Evolutionary conservation across 2,888 invertebrate species (phyloP).

Genomic region (Lottia scabra): DNA sequence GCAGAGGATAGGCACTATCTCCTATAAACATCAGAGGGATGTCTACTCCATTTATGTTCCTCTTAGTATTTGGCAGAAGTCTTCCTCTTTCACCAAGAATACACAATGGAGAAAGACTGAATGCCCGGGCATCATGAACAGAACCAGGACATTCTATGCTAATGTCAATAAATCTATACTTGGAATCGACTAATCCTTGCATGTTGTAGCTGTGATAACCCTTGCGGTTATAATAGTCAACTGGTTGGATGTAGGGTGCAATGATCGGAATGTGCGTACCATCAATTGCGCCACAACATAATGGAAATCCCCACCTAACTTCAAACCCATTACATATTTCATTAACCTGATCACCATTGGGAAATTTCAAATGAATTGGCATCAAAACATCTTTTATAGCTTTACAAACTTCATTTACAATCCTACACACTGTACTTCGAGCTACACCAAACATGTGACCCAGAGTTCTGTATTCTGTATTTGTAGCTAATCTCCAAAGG

Average conservation of each 20-base stretch:
- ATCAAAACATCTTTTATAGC: constrained; percentile 10
- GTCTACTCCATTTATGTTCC: not conserved
- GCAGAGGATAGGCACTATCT: constrained; percentile 23
- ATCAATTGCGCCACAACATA: constrained; percentile 27
- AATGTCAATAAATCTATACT: constrained; percentile 16
- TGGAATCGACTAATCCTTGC: constrained; percentile 18
- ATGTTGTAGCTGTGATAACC: constrained; percentile 18
- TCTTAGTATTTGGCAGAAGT: constrained; percentile 3
- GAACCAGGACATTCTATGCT: constrained; percentile 20
- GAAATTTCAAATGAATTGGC: constrained; percentile 13
- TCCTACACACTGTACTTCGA: constrained; percentile 14
- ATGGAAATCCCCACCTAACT: constrained; percentile 22
- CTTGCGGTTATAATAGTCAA: constrained; percentile 27
- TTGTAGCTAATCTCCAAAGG: constrained; percentile 18
- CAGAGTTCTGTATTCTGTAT: constrained; percentile 21
- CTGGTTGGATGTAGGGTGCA: constrained; percentile 16
- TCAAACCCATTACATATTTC: constrained; percentile 17
- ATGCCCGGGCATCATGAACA: constrained; percentile 23
- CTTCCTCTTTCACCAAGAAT: constrained; percentile 3
- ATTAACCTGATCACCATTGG: constrained; percentile 12
- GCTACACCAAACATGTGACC: constrained; percentile 27
- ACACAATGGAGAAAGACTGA: constrained; percentile 15
- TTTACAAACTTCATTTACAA: constrained; percentile 16
- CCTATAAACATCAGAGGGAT: constrained; percentile 15
- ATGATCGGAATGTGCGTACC: constrained; percentile 26